Conservation (phyloP, 2,888 invertebrate species). For the Chydorus sphaericus region DNA sequence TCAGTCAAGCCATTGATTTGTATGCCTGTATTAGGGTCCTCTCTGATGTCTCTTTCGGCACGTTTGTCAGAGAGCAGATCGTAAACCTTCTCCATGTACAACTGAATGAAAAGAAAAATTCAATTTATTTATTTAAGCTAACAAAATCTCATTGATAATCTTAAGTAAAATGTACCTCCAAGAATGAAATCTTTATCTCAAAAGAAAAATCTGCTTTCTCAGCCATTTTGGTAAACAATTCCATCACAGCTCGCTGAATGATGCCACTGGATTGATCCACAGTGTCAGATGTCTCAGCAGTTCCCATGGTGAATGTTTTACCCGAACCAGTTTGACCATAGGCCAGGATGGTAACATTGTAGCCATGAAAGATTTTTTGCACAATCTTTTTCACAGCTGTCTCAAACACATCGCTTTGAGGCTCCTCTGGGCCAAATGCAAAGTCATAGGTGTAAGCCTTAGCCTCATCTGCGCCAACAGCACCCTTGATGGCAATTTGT, state of each 20-base stretch:
- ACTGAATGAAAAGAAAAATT: conserved; percentile 23
- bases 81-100: conserved; percentile 76
- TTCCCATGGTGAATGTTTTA: conserved; percentile 88
- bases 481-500: conserved; percentile 51
- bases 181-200: conserved; percentile 60
- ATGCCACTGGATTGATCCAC: conserved; percentile 46
- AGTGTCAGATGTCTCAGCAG: conserved; percentile 42
- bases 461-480: conserved; percentile 48
- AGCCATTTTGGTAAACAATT: conserved; percentile 56
- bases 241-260: conserved; percentile 68
- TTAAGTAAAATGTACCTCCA: conserved; percentile 57
- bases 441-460: conserved; percentile 78
- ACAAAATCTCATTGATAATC: too few species aligned
- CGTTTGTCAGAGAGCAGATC: conserved; percentile 58
- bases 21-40: conserved; percentile 43
- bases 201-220: conserved; percentile 46
- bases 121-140: neutral
- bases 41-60: conserved; percentile 62
- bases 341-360: conserved; percentile 83
- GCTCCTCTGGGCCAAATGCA: conserved; percentile 54
- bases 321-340: conserved; percentile 94
- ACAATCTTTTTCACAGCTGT: conserved; percentile 54
- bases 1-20: conserved; percentile 45
- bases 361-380: conserved; percentile 59
- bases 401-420: conserved; percentile 57